These are phyloP conservation scores for Popillia japonica DNA, from an alignment of 1,140 invertebrate genomes.

Conservation along the genomic window DNA sequence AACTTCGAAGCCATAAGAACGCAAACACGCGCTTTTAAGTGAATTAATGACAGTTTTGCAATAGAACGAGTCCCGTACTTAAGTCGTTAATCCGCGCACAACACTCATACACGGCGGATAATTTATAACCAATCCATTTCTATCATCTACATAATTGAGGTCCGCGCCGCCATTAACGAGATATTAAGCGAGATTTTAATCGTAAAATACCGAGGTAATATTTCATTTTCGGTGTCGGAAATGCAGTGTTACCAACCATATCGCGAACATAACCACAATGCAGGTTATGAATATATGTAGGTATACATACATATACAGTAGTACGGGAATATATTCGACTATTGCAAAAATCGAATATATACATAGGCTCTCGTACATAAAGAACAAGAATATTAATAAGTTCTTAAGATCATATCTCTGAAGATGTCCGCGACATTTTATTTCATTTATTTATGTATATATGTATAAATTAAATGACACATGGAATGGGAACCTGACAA, in stretches of 20 bases:
- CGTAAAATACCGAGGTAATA: slow-evolving; percentile 27
- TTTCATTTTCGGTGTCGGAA: slow-evolving; percentile 24
- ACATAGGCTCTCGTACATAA: no score
- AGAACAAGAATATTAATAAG: no score
- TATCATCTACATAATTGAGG: slow-evolving; percentile 29
- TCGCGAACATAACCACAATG: neutral
- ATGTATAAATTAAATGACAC: no score
- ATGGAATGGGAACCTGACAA: no score
- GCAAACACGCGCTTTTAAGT: slow-evolving; percentile 23
- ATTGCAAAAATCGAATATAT: neutral
- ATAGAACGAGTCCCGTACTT: slow-evolving; percentile 20
- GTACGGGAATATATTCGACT: neutral
- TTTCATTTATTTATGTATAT: no score
- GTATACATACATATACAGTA: neutral
- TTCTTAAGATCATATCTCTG: no score
- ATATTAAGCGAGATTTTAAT: slow-evolving; percentile 34
- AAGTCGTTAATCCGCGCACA: slow-evolving; percentile 30
- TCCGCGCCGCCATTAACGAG: slow-evolving; percentile 31
- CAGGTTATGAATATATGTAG: no score
- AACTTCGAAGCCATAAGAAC: slow-evolving; percentile 14
- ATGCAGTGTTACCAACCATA: slow-evolving; percentile 22
- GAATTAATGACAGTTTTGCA: slow-evolving; percentile 28
- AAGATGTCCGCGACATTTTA: no score
- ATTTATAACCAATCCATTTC: slow-evolving; percentile 32
- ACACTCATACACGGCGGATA: slow-evolving; percentile 17